Evolutionary conservation across 2,888 invertebrate genomes (phyloP).

Genomic region (Zele albiditarsus): DNA sequence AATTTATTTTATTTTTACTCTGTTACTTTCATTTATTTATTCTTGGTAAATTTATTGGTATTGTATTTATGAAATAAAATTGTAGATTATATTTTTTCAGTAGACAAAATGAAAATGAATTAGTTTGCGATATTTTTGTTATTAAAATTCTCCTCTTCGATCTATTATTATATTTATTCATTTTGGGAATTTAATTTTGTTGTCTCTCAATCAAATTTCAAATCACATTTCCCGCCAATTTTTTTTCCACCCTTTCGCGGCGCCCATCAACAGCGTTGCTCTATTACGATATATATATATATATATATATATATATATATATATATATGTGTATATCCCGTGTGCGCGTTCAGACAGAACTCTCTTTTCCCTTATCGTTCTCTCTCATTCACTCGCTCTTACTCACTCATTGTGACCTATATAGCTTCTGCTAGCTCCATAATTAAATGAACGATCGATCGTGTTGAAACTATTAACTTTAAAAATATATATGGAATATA

Average conservation of each 20-base stretch:
- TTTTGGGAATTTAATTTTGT: not conserved
- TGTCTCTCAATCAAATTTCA: not conserved
- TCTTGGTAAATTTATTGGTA: too few species aligned
- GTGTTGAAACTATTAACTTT: slow-evolving; percentile 50
- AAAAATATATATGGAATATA: slow-evolving; percentile 57
- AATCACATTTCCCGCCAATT: not conserved
- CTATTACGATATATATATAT: slow-evolving; percentile 31
- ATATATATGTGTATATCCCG: not conserved
- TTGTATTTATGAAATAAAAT: not conserved
- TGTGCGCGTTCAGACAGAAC: not conserved
- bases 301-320: too few species aligned
- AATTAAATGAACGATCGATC: slow-evolving; percentile 65
- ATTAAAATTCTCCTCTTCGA: not conserved
- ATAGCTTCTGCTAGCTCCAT: slow-evolving; percentile 56
- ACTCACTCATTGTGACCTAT: slow-evolving; percentile 46
- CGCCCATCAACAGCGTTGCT: slow-evolving; percentile 27
- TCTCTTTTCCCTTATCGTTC: slow-evolving; percentile 29
- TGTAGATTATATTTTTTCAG: not conserved
- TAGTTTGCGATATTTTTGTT: too few species aligned
- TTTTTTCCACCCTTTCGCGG: slow-evolving; percentile 39
- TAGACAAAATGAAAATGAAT: too few species aligned
- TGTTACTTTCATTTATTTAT: too few species aligned
- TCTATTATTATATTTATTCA: not conserved
- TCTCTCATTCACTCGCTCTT: slow-evolving; percentile 33
- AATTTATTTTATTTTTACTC: not conserved